Evolutionary conservation across 1,140 invertebrate genomes (phyloP), one percentile per base, ranked within the genome.

Genomic region (Berghia stephanieae): DNA sequence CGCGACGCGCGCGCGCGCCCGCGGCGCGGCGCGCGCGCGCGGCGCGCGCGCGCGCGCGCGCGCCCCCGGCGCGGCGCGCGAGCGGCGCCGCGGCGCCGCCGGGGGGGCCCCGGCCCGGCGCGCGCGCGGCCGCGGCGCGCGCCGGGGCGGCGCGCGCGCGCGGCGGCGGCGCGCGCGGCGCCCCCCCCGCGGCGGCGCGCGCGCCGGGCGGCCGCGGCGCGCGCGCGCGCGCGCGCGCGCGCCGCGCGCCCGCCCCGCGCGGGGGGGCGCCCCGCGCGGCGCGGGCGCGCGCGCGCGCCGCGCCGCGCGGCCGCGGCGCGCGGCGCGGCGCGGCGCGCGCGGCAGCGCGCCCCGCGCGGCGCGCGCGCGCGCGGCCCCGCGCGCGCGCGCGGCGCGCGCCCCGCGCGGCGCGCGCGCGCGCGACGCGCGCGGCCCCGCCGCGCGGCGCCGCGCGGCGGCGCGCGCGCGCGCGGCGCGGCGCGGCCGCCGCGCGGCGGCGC

Each of bases 281-380:
- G 68, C 66, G 6, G 78, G 78, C 6, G 70, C 69, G 6, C 43
- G 27, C 16, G 69, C 27, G 10, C 36, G 24, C 68, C 68, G 16
- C 69, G 36, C 49, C 68, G 24, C 16, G 73, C 77, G 16, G 43
- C 44, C 67, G 67, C 52, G 13, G 10, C 36, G 27, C 34, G 1
- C 21, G 44, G 40, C 6, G 75, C 31, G 21, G 70, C 75, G 49
- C 42, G 43, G 38, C 77, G 77, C 1, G 73, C 63, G 66, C 74
- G 36, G 60, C 76, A 75, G 16, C 63, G 60, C 2, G 75, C 70
- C 2, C 60, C 76, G 6, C 52, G 43, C 46, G 66, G 67, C 0
- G 75, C 38, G n/a, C 52, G 66, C 67, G 76, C n/a, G n/a, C n/a
- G n/a, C n/a, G 27, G 72, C 76, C 4, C 77, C 18, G 18, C 68